Percentiles rank a stretch among this genome's conserved stretches.
These are phyloP conservation scores for Eueremaeus valkanovi DNA, from an alignment of 2,888 invertebrate genomes.

Conservation along the genomic window DNA sequence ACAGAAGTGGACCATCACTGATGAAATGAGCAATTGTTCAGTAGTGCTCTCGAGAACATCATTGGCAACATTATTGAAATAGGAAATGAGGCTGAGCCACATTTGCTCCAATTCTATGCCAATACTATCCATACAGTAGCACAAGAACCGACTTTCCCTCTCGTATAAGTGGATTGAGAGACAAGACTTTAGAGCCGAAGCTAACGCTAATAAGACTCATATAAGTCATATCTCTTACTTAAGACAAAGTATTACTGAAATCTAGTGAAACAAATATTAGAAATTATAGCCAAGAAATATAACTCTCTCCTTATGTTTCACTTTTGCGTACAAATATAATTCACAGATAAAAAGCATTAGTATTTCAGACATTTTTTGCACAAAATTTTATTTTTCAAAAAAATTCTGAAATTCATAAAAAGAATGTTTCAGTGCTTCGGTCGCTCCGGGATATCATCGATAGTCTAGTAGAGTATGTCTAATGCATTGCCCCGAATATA, in stretches of 20 bases:
- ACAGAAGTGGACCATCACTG: neutral
- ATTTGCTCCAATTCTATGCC: neutral
- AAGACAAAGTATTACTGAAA: neutral
- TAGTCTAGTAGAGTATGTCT: constrained; percentile 4
- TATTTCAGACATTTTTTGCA: no score
- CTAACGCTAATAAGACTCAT: neutral
- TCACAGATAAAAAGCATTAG: no score
- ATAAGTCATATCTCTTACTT: neutral
- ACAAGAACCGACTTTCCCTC: neutral
- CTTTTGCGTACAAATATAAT: no score
- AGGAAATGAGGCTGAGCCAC: constrained; percentile 3
- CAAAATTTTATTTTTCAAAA: neutral
- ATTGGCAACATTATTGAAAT: neutral
- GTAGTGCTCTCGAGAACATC: neutral
- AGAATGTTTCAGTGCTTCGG: neutral
- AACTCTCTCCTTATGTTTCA: no score
- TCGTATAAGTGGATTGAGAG: neutral
- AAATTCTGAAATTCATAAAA: neutral
- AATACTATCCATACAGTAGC: neutral
- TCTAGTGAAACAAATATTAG: no score
- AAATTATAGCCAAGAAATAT: no score
- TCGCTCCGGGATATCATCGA: constrained; percentile 15
- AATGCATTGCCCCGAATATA: constrained; percentile 3
- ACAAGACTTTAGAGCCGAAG: neutral
- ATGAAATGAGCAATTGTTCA: neutral